Evolutionary conservation across 92 coral and sea anemone genomes (phyloP).

Genomic region (Virgularia gustaviana): DNA sequence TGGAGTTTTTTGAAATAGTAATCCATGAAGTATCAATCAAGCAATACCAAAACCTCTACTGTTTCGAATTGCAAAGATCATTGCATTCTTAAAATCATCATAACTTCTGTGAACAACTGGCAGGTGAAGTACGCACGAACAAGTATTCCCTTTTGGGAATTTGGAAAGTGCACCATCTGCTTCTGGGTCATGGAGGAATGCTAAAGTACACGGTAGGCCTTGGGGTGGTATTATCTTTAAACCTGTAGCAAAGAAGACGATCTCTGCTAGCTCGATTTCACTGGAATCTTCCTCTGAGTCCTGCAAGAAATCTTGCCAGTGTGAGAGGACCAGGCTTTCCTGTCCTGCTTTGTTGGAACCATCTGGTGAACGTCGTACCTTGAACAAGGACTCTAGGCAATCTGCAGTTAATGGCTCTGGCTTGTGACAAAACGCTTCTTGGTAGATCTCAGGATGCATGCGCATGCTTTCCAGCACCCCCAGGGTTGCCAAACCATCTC

Average conservation of each 20-base stretch:
- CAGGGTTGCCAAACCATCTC: slow-evolving; percentile 37
- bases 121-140: slow-evolving; percentile 30
- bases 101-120: slow-evolving; percentile 16
- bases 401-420: slow-evolving; percentile 31
- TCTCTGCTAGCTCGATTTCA: slow-evolving; percentile 18
- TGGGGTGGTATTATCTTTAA: slow-evolving; percentile 51
- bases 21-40: background rate
- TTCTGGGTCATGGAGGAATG: slow-evolving; percentile 56
- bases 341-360: slow-evolving; percentile 40
- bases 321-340: slow-evolving; percentile 49
- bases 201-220: slow-evolving; percentile 35
- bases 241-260: slow-evolving; percentile 47
- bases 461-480: slow-evolving; percentile 48
- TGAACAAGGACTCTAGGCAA: slow-evolving; percentile 26
- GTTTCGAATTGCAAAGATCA: slow-evolving; percentile 2
- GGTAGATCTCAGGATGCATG: slow-evolving; percentile 35
- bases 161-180: slow-evolving; percentile 27
- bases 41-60: slow-evolving; percentile 16
- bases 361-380: slow-evolving; percentile 6
- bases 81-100: slow-evolving; percentile 11
- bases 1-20: no score
- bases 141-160: slow-evolving; percentile 47
- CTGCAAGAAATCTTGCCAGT: slow-evolving; percentile 51
- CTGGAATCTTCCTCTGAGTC: slow-evolving; percentile 41
- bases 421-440: slow-evolving; percentile 41